Evolutionary conservation across 2,797 vertebrate species (phyloP).

Genomic region (Eurystomus glaucurus): DNA sequence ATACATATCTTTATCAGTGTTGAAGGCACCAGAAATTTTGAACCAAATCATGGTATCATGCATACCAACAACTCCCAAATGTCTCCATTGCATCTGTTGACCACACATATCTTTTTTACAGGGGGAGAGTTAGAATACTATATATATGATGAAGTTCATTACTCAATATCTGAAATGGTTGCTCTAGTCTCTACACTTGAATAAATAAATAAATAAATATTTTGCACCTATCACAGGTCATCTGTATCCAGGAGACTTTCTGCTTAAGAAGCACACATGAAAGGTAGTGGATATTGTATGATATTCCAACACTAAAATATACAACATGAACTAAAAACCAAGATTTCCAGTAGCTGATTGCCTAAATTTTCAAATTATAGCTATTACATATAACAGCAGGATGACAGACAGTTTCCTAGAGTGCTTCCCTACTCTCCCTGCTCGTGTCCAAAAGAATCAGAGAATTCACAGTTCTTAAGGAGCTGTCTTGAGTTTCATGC

Average conservation of each 20-base stretch:
- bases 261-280: not conserved
- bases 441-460: not conserved
- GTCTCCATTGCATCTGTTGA: not conserved
- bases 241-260: not conserved
- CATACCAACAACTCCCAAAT: not conserved
- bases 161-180: not conserved
- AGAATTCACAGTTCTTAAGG: not conserved
- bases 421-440: not conserved
- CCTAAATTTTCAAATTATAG: not conserved
- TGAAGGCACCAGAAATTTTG: not conserved
- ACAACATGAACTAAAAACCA: not conserved
- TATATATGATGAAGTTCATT: not conserved
- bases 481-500: accelerated
- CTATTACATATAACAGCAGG: not conserved
- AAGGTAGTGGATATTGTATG: not conserved
- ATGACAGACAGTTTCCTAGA: not conserved
- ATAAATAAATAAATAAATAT: not conserved
- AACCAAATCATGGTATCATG: not conserved
- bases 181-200: not conserved
- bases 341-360: not conserved
- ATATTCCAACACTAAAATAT: not conserved
- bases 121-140: not conserved
- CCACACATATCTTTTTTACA: not conserved
- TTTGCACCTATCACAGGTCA: not conserved
- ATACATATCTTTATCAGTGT: not conserved